Conservation (phyloP, 1,140 invertebrate genomes). For the Sarcophaga peregrina region DNA sequence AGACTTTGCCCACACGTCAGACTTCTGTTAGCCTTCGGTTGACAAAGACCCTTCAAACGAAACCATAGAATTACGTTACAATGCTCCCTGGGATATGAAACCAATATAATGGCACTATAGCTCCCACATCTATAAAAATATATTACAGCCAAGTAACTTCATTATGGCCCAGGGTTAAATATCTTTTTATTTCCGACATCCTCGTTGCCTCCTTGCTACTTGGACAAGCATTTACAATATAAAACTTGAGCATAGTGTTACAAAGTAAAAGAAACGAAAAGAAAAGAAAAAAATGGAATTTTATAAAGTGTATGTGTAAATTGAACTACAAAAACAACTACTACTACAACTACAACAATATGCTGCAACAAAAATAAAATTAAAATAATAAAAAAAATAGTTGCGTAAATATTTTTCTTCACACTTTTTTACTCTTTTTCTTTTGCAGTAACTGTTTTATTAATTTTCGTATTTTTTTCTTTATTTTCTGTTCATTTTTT, state of each 20-base stretch:
- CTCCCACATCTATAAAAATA: background rate
- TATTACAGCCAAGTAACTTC: too few species aligned
- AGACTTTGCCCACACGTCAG: too few species aligned
- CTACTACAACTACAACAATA: background rate
- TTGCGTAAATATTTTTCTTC: background rate
- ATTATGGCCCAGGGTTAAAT: too few species aligned
- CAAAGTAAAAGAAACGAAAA: background rate
- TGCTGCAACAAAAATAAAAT: background rate
- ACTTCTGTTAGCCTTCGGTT: too few species aligned
- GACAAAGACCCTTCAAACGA: too few species aligned
- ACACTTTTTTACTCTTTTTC: too few species aligned
- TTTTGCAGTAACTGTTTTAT: background rate
- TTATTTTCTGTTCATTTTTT: background rate
- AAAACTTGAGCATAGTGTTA: constrained; percentile 27
- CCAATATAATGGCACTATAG: background rate
- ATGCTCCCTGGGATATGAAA: too few species aligned
- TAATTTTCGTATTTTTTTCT: background rate
- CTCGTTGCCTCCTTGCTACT: background rate
- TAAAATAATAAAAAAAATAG: background rate
- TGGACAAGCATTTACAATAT: constrained; percentile 8
- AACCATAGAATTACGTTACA: too few species aligned
- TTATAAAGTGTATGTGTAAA: too few species aligned
- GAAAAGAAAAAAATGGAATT: too few species aligned
- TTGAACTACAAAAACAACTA: too few species aligned
- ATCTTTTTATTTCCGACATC: too few species aligned